A percentile compares a stretch with the other conserved stretches of the same genome.
These are phyloP conservation scores for Ochotona curzoniae DNA, from an alignment of 2,113 vertebrate genomes.

Conservation along the genomic window DNA sequence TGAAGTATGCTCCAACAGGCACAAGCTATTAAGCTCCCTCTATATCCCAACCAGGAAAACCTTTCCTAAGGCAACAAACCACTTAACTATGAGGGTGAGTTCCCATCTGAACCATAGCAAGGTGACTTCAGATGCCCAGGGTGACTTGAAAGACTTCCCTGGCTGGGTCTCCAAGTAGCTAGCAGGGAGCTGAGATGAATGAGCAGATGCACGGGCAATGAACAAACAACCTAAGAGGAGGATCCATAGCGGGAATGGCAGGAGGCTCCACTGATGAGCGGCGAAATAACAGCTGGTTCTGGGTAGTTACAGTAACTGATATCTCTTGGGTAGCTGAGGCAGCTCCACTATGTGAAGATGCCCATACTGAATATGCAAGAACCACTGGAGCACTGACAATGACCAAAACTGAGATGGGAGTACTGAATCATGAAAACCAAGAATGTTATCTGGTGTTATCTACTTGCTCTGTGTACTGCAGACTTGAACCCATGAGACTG, in stretches of 20 bases:
- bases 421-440: neutral
- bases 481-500: neutral
- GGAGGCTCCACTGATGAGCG: neutral
- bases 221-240: neutral
- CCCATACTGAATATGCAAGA: neutral
- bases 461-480: neutral
- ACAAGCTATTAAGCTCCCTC: neutral
- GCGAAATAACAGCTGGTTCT: neutral
- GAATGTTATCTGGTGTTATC: neutral
- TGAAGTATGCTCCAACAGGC: neutral
- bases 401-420: neutral
- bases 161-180: neutral
- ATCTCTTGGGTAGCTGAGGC: neutral
- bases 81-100: neutral
- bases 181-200: neutral
- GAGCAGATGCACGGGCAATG: neutral
- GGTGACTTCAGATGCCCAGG: neutral
- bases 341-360: neutral
- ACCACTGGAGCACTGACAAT: neutral
- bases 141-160: neutral
- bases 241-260: neutral
- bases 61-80: neutral
- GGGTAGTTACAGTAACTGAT: neutral
- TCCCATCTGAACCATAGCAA: neutral
- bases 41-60: neutral